Base-by-base conservation (phyloP, 53 echinoderm and acorn worm genomes). In the Luidia sarsii region DNA sequence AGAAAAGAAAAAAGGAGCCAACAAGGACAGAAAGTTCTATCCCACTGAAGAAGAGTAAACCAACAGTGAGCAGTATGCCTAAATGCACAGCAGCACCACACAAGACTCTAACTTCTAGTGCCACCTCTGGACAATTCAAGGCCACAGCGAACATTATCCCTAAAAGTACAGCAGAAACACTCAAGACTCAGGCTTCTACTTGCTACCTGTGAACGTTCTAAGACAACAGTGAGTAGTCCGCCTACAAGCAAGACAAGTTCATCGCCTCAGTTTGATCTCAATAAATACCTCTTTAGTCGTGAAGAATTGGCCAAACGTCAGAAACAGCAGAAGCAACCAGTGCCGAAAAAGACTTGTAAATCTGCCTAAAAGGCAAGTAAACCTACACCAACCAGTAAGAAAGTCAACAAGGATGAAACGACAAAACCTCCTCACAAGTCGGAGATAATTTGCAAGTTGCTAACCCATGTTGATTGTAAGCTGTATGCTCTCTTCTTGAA, bases 241-340 rank as follows among this genome's bases (percentile, higher is more conserved):
- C 19, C 31, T 33, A 48, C n/a, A 33, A 25, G 35, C n/a, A 43
- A 53, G 7, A 10, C 65, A 33, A 11, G n/a, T n/a, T n/a, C n/a
- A n/a, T n/a, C 8, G 18, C 24, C 54, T 29, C 67, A 67, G 49
- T 81, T 81, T 80, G 80, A 80, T 65, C 65, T 80, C 48, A 80
- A 0, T 19, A 18, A 32, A 48, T 65, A 65, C 29, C 65, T 48
- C 39, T 64, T 64, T 65, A 29, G 33, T 80, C 65, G 65, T 36
- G 64, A 80, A 37, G 41, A 36, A 9, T 50, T 66, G 34, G 82
- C 54, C 31, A 29, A 54, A 67, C 61, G 53, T 25, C 82, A 67
- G 15, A 35, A n/a, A n/a, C 5, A 1, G 34, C 16, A 64, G 64
- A 57, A 23, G 30, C 25, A 57, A 57, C 57, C 25, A 23, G 4